Conservation (phyloP, 2,888 invertebrate species). For the Xylota segnis region DNA sequence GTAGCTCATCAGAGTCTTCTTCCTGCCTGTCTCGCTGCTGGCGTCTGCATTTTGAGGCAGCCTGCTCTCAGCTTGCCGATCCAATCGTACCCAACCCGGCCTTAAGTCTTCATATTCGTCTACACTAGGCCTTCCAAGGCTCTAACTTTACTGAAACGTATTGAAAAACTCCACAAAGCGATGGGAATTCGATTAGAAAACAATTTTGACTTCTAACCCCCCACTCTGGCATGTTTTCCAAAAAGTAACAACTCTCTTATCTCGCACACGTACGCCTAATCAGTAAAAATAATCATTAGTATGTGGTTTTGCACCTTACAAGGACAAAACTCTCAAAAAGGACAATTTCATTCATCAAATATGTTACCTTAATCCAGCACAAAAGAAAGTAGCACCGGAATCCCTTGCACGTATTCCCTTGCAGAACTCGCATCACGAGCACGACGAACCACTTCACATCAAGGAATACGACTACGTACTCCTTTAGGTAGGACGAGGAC, state of each 20-base stretch:
- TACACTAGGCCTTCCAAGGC: too few relatives aligned
- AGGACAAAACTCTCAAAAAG: background rate
- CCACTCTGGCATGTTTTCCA: background rate
- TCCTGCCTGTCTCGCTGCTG: too few relatives aligned
- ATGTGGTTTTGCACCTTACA: background rate
- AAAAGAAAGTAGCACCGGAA: constrained; percentile 16
- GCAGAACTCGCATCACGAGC: background rate
- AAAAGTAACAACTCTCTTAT: background rate
- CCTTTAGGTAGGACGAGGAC: constrained; percentile 23
- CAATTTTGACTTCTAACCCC: too few relatives aligned
- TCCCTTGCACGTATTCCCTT: constrained; percentile 14
- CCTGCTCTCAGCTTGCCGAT: too few relatives aligned
- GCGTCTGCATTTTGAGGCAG: too few relatives aligned
- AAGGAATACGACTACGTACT: background rate
- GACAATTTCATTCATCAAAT: constrained; percentile 36
- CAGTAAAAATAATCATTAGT: background rate
- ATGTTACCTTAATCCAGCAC: constrained; percentile 52
- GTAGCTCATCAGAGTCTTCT: too few relatives aligned
- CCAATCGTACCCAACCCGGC: too few relatives aligned
- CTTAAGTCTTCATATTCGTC: too few relatives aligned
- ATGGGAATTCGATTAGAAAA: too few relatives aligned
- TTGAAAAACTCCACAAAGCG: too few relatives aligned
- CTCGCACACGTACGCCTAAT: background rate
- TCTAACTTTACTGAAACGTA: too few relatives aligned
- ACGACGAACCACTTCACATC: constrained; percentile 41